These are phyloP conservation scores for Aproaerema taeniolella DNA, from an alignment of 2,888 invertebrate genomes.

Conservation along the genomic window DNA sequence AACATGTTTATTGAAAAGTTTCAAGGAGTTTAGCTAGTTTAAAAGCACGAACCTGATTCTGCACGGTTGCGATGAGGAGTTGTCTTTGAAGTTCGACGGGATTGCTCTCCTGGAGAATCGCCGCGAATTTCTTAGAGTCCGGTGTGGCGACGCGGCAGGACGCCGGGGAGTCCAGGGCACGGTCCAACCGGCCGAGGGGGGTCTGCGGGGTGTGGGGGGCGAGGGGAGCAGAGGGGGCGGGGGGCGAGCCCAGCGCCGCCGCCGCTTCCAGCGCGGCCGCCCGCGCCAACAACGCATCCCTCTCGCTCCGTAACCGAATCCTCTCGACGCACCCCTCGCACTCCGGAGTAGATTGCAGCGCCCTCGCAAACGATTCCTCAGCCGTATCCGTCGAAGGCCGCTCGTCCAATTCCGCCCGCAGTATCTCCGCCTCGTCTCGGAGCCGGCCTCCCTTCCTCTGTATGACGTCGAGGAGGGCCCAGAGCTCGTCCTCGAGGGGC, in stretches of 20 bases:
- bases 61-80: conserved; percentile 87
- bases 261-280: conserved; percentile 86
- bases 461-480: conserved; percentile 91
- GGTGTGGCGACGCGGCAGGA: conserved; percentile 81
- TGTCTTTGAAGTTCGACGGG: conserved; percentile 90
- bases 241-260: conserved; percentile 50
- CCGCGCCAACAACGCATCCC: conserved; percentile 85
- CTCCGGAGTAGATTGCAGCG: conserved; percentile 40
- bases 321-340: conserved; percentile 54
- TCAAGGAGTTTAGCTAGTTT: too few relatives aligned
- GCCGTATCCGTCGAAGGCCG: conserved; percentile 68
- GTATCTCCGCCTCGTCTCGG: conserved; percentile 82
- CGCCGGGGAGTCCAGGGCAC: conserved; percentile 80
- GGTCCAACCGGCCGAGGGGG: conserved; percentile 82
- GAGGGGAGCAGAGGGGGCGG: conserved; percentile 32
- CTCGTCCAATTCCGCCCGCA: conserved; percentile 73
- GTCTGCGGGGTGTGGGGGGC: conserved; percentile 61
- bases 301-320: conserved; percentile 81
- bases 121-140: conserved; percentile 86
- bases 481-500: conserved; percentile 86
- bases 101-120: conserved; percentile 89
- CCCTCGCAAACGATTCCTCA: conserved; percentile 79
- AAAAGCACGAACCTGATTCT: conserved; percentile 88
- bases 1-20: too few relatives aligned
- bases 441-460: conserved; percentile 84